Evolutionary conservation across 2,888 invertebrate species (phyloP), one percentile per base, ranked within the genome.

Genomic region (Escarpia spicata): DNA sequence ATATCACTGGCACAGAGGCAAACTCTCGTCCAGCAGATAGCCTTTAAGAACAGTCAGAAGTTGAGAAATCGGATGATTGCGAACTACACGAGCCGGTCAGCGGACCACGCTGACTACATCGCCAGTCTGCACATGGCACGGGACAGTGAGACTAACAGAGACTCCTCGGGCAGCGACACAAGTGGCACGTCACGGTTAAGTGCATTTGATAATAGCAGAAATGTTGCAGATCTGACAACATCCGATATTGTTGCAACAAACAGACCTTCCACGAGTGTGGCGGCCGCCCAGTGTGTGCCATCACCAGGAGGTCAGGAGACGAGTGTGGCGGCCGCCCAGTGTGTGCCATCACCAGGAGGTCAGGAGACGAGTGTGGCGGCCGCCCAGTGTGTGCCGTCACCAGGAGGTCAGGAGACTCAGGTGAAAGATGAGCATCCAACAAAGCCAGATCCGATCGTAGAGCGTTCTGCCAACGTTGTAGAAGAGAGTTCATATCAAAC

Each of bases 61-160:
- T 75, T 75, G 75, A 75, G 75, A 75, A 75, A 75, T 75, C 75
- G 75, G 26, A 75, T 75, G 75, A 75, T 75, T 26, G 75, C 75
- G 4, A 26, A 75, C 75, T 75, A 75, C 75, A 75, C 26, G 3
- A 75, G 75, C 26, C 15, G 75, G n/a, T 75, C 75, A 19, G 75
- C 75, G 3, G 75, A 75, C 75, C n/a, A 75, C 19, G 75, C 19
- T 6, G 75, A 75, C 75, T 75, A 26, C 75, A 75, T 75, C n/a
- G 75, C 75, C 26, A 75, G 75, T 75, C 26, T 75, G 75, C 75
- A 2, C 75, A 75, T 3, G 19, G 75, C 26, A 75, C 19, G 19
- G n/a, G 26, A 75, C 75, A 6, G 6, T 26, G 75, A 26, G 19
- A 75, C 75, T 75, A 26, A 75, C 75, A 26, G 19, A 26, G n/a